Percentiles rank a stretch among this genome's conserved stretches.
These are phyloP conservation scores for Lutjanus campechanus DNA, from an alignment of 2,797 vertebrate species.

Conservation along the genomic window DNA sequence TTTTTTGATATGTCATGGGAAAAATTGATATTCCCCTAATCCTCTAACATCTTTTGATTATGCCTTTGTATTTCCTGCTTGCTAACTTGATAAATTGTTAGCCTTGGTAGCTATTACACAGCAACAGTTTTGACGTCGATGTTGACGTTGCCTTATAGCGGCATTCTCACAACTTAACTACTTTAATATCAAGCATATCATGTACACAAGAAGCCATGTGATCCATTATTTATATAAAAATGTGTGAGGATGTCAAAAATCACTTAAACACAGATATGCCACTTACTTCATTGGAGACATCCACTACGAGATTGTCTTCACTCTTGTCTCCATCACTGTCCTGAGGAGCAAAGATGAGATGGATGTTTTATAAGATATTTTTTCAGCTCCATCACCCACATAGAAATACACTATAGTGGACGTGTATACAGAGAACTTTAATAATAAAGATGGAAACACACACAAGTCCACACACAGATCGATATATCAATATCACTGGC, in stretches of 20 bases:
- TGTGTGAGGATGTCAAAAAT: slow-evolving; percentile 6
- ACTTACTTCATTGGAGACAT: slow-evolving; percentile 89
- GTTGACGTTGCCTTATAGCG: too few species aligned
- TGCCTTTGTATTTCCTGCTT: too few species aligned
- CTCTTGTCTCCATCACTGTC: slow-evolving; percentile 93
- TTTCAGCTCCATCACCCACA: neutral
- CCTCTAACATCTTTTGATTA: too few species aligned
- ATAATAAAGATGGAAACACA: slow-evolving; percentile 47
- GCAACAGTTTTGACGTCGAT: too few species aligned
- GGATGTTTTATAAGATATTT: neutral
- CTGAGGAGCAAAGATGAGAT: slow-evolving; percentile 69
- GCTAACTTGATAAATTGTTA: too few species aligned
- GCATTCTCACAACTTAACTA: too few species aligned
- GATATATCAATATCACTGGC: slow-evolving; percentile 63
- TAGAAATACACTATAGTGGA: neutral
- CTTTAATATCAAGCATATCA: neutral
- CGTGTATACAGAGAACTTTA: slow-evolving; percentile 47
- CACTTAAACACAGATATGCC: neutral
- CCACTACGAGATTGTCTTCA: slow-evolving; percentile 92
- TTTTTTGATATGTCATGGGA: too few species aligned
- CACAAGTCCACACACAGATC: slow-evolving; percentile 55
- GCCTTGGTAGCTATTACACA: too few species aligned
- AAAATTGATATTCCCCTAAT: too few species aligned
- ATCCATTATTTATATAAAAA: neutral
- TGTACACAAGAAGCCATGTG: neutral